phyloP scores from a whole-genome alignment of 1,140 invertebrate genomes.

The Varroa destructor region DNA sequence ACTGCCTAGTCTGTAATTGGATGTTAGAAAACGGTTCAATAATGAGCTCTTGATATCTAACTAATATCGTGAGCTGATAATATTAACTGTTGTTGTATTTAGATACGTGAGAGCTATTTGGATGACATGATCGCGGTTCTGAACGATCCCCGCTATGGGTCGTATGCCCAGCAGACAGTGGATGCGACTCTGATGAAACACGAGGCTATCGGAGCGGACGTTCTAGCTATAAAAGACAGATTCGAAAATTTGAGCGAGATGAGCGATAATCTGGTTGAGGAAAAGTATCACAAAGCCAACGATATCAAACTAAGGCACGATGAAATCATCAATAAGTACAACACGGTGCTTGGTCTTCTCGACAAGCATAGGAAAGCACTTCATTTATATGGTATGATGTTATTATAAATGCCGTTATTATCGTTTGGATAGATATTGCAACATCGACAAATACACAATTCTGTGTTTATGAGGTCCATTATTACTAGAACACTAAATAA shows the following conservation, averaged over 20 bases:
- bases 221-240: constrained; percentile 73
- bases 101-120: constrained; percentile 77
- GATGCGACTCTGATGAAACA: constrained; percentile 96
- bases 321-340: constrained; percentile 76
- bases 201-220: constrained; percentile 93
- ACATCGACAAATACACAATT: no score
- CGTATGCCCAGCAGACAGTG: constrained; percentile 67
- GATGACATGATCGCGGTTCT: constrained; percentile 96
- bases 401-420: no score
- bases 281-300: constrained; percentile 80
- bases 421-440: no score
- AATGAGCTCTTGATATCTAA: constrained; percentile 24
- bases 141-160: constrained; percentile 77
- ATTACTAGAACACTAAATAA: no score
- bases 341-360: constrained; percentile 64
- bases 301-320: constrained; percentile 58
- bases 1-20: neutral
- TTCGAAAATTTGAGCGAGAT: constrained; percentile 83
- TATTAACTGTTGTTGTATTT: constrained; percentile 44
- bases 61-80: constrained; percentile 13
- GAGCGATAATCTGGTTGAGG: constrained; percentile 72
- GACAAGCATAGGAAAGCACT: constrained; percentile 70
- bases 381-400: constrained; percentile 38
- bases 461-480: no score
- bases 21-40: constrained; percentile 4